Base-by-base conservation (phyloP, 2,888 invertebrate genomes). In the Caenorhabditis becei region DNA sequence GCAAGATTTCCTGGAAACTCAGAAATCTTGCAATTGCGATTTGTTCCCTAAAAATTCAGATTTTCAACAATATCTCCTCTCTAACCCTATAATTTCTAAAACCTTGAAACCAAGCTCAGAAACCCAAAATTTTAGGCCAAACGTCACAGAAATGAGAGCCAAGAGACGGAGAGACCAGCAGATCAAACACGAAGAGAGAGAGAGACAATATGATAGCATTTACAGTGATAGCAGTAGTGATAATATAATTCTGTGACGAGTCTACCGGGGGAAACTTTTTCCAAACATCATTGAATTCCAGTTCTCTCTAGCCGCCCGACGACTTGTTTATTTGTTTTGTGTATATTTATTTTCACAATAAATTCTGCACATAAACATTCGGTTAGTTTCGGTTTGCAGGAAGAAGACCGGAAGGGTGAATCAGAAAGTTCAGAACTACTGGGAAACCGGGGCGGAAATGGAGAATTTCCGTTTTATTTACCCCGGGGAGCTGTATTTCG, bases 111-210 rank as follows among this genome's bases (percentile, higher is more conserved):
- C 10, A 32, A 18, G n/a, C 10, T 5, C 24, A 10, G 41, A 59
- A 41, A 26, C 26, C 28, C 28, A 47, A 51, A 44, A 62, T 62
- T 62, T 62, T 62, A 62, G 61, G 61, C 61, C 61, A 62, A 62
- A 24, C 4, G 16, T 14, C 4, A 26, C 11, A 20, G 61, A 62
- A 41, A 58, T 14, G 32, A 32, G 10, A 32, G 10, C 32, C 10
- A 32, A 56, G 58, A 35, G 58, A n/a, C n/a, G n/a, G n/a, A n/a
- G n/a, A 37, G 59, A 24, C 51, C 35, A 37, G 23, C 32, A 66
- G 66, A 26, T 35, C 41, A 66, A 66, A 66, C 28, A 37, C 23
- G 32, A 56, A 67, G n/a, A 67, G 35, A 8, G 18, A 35, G 7
- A 35, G 32, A 3, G n/a, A 35, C 1, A 58, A 20, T 20, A n/a